Percentiles rank a stretch among this genome's conserved stretches.
phyloP scores from a whole-genome alignment of 2,113 vertebrate genomes.

The Benitochromis conjunctus region DNA sequence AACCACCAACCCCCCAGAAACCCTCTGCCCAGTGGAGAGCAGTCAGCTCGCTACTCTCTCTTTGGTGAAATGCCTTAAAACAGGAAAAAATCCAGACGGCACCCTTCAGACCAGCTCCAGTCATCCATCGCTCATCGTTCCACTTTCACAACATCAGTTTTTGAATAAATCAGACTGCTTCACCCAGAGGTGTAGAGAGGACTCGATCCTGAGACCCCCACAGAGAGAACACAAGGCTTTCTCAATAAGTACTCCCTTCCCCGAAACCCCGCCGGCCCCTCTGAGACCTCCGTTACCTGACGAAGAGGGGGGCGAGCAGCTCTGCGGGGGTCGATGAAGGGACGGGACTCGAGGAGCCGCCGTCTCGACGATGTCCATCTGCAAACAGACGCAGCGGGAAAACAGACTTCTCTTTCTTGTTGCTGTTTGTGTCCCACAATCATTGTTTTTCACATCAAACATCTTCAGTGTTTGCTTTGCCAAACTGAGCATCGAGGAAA shows the following conservation, averaged over 20 bases:
- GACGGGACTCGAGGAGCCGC: not conserved
- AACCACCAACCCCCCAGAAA: not conserved
- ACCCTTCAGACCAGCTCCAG: not conserved
- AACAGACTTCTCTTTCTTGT: not conserved
- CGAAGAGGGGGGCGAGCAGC: not conserved
- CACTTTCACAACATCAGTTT: not conserved
- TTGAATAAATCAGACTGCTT: not conserved
- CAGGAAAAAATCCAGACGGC: not conserved
- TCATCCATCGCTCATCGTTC: not conserved
- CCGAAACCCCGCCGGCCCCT: conserved; percentile 9
- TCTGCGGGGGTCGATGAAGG: conserved; percentile 34
- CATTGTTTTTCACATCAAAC: not conserved
- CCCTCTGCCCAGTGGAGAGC: not conserved
- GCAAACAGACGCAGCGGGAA: not conserved
- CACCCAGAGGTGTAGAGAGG: not conserved
- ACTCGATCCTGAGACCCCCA: not conserved
- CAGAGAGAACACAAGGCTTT: not conserved
- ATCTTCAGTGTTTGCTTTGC: not conserved
- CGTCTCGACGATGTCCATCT: not conserved
- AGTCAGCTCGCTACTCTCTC: not conserved
- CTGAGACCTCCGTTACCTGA: not conserved
- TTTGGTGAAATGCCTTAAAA: conserved; percentile 24
- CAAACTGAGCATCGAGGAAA: not conserved
- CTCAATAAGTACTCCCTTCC: not conserved
- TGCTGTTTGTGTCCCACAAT: not conserved